Evolutionary conservation across 2,113 vertebrate genomes (phyloP), one percentile per base, ranked within the genome.

Genomic region (Festucalex cinctus): DNA sequence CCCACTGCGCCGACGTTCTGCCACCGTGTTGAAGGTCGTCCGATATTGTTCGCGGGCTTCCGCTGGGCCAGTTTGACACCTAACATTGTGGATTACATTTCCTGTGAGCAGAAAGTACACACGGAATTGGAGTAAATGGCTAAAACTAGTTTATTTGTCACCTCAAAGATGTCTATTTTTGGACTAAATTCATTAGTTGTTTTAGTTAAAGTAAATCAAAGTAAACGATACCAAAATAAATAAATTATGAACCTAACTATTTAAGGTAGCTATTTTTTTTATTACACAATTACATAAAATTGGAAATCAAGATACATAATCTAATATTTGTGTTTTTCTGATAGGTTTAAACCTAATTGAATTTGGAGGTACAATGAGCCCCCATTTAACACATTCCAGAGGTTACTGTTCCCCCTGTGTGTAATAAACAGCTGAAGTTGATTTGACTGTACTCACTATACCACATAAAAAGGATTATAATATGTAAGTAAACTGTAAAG

Each of bases 1-100:
- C 1, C n/a, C 35, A 48, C 14, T 57, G 49, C 63, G 56, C 73
- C n/a, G 39, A 24, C 7, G 51, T 17, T 49, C 63, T 81, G 82
- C 4, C 3, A 73, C 76, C 82, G 77, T 48, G 39, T 65, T 65
- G 6, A 71, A 32, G 76, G 64, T 81, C 8, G 53, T 24, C 10
- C 9, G 35, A 35, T 68, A 83, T 83, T 85, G 74, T 86, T 82
- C 69, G 41, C 36, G 41, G 9, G 72, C 73, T 87, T 88, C 80
- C 77, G 75, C 62, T 43, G 44, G 51, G 35, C 70, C 43, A 70
- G 58, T 75, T 74, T 53, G 35, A 49, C n/a, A 1, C 1, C 28
- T 73, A 54, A 41, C 12, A 20, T 20, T 28, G 32, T 20, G 8
- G 37, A 60, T 44, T 60, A 49, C 1, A 48, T 48, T 48, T 71